Base-by-base conservation (phyloP, 2,797 vertebrate genomes). In the Phataginus tricuspis region DNA sequence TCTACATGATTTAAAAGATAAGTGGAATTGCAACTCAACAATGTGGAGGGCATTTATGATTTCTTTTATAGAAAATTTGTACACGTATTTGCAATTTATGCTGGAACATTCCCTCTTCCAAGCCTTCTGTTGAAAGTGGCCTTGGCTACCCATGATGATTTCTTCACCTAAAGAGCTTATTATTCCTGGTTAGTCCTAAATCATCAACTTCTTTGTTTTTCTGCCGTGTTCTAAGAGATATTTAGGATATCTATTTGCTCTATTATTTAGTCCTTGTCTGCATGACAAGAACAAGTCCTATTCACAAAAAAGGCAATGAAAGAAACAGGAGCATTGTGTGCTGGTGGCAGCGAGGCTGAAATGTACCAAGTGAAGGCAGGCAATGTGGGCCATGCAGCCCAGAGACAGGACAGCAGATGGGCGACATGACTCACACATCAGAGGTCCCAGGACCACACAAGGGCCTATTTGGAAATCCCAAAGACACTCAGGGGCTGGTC, bases 121-220 rank as follows among this genome's bases (percentile, higher is more conserved):
- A 23, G 18, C 39, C 68, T 42, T 71, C 37, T 79, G 8, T 57
- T 39, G 37, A 55, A 90, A 39, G 80, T 31, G 39, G 31, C 5
- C n/a, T 27, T 37, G 61, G 64, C 15, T 64, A 55, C 29, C 53
- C 79, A 68, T 23, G 25, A 29, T 79, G 42, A 68, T 79, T 27
- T 86, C 57, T 61, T 69, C 42, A 7, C 21, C 55, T 71, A 64
- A 63, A 78, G 42, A 75, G 25, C 8, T 13, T 75, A 25, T 79
- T 61, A 51, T 80, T 66, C 49, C 12, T 4, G 12, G 8, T 34
- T 23, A 39, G 7, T 34, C 14, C 34, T 77, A 55, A 69, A 55
- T 57, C 23, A 21, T 84, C 64, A 55, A 6, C 37, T 4, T 78
- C 61, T 83, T 94, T 37, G 71, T 53, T 78, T 71, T 78, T 75